Evolutionary conservation across 2,797 vertebrate species (phyloP).

Genomic region (Pseudochirops corinnae): DNA sequence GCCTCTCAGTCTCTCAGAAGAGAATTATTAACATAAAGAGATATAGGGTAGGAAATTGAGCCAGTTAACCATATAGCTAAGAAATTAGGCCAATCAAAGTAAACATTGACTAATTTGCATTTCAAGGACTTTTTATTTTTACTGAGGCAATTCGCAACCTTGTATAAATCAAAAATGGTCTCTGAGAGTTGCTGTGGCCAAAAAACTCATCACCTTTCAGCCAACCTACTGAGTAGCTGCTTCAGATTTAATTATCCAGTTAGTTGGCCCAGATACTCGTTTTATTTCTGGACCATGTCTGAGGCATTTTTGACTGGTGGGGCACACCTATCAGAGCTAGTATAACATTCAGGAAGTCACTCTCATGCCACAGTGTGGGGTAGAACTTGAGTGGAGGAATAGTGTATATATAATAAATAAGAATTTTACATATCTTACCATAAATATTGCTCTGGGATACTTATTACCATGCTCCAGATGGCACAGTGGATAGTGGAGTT

Average conservation of each 20-base stretch:
- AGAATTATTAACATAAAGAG: not conserved
- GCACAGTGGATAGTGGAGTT: too few species aligned
- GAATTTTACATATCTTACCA: slow-evolving; percentile 35
- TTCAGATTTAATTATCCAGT: not conserved
- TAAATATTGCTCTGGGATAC: slow-evolving; percentile 10
- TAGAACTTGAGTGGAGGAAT: slow-evolving; percentile 24
- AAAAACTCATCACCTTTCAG: not conserved
- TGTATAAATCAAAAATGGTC: not conserved
- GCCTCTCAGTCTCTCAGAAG: not conserved
- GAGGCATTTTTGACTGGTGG: not conserved
- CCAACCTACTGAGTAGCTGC: not conserved
- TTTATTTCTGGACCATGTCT: not conserved
- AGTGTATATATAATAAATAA: slow-evolving; percentile 41
- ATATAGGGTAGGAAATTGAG: not conserved
- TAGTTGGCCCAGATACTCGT: not conserved
- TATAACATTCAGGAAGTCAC: not conserved
- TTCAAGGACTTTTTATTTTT: not conserved
- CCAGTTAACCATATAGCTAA: not conserved
- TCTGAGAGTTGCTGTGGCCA: not conserved
- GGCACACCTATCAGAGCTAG: not conserved
- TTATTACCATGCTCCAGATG: not conserved
- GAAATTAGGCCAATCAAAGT: not conserved
- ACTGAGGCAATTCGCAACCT: not conserved
- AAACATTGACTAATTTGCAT: not conserved
- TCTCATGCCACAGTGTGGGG: not conserved